Evolutionary conservation across 1,140 invertebrate genomes (phyloP).

Genomic region (Heterodera carotae): DNA sequence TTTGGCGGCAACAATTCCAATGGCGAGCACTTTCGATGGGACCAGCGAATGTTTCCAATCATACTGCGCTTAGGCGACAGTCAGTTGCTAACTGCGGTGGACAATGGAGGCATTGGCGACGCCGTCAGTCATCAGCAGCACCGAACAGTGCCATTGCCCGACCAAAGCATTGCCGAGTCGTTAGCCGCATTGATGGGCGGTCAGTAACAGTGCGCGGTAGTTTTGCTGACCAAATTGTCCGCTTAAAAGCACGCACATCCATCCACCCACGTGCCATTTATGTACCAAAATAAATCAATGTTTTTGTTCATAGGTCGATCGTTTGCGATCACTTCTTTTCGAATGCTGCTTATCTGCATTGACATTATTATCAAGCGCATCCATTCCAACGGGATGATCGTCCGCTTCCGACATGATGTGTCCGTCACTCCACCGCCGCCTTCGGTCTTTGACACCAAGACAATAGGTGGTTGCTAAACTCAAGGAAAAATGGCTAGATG

Average conservation of each 20-base stretch:
- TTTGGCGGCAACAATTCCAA: constrained; percentile 91
- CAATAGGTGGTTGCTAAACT: background rate
- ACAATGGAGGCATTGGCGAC: background rate
- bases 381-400: constrained; percentile 89
- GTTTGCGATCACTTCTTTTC: constrained; percentile 89
- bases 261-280: no score
- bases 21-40: constrained; percentile 96
- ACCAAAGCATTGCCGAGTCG: constrained; percentile 19
- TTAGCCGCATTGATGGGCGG: constrained; percentile 66
- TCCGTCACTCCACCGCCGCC: constrained; percentile 70
- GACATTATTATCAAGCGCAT: constrained; percentile 95
- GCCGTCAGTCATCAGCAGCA: background rate
- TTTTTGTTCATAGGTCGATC: constrained; percentile 81
- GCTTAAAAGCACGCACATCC: no score
- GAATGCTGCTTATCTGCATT: constrained; percentile 90
- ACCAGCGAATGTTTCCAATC: constrained; percentile 92
- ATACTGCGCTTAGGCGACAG: constrained; percentile 85
- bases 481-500: no score
- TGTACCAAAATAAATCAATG: no score
- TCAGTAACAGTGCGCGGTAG: no score
- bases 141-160: constrained; percentile 8
- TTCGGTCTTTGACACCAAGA: constrained; percentile 65
- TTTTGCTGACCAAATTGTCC: no score
- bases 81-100: background rate
- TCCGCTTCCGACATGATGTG: constrained; percentile 94